Conservation (phyloP, 2,113 vertebrate genomes). For the Argyrosomus japonicus region DNA sequence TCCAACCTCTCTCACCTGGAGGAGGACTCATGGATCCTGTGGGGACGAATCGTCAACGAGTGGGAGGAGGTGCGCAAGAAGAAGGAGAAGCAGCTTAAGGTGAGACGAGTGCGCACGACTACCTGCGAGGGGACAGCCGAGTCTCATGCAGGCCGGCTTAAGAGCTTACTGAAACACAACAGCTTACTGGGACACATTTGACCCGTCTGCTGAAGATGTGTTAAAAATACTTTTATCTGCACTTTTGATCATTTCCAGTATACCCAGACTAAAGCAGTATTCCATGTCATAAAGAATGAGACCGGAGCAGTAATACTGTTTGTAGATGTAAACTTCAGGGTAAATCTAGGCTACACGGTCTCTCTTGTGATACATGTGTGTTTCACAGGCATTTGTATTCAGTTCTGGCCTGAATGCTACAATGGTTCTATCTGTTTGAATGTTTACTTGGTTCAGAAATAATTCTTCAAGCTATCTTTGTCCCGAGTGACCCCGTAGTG, state of each 20-base stretch:
- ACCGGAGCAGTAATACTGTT: not conserved
- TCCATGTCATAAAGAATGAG: not conserved
- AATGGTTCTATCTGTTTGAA: slow-evolving; percentile 33
- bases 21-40: slow-evolving; percentile 97
- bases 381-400: not conserved
- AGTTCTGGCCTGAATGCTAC: slow-evolving; percentile 5
- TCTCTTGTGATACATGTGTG: not conserved
- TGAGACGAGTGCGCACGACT: slow-evolving; percentile 65
- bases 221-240: not conserved
- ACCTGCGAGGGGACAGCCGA: not conserved
- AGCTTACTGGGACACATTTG: slow-evolving; percentile 41
- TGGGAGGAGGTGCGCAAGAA: slow-evolving; percentile 98
- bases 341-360: not conserved
- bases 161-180: slow-evolving; percentile 45
- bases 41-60: slow-evolving; percentile 98
- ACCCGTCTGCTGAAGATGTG: not conserved
- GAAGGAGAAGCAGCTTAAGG: slow-evolving; percentile 98
- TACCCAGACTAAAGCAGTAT: not conserved
- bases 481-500: slow-evolving; percentile 30
- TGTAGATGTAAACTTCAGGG: not conserved
- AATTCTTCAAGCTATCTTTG: slow-evolving; percentile 46
- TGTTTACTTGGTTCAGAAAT: slow-evolving; percentile 49
- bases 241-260: not conserved
- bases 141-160: slow-evolving; percentile 34
- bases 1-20: slow-evolving; percentile 98